These are phyloP conservation scores for Hirtodrosophila histrioides DNA, from an alignment of 2,888 invertebrate genomes.

Conservation along the genomic window DNA sequence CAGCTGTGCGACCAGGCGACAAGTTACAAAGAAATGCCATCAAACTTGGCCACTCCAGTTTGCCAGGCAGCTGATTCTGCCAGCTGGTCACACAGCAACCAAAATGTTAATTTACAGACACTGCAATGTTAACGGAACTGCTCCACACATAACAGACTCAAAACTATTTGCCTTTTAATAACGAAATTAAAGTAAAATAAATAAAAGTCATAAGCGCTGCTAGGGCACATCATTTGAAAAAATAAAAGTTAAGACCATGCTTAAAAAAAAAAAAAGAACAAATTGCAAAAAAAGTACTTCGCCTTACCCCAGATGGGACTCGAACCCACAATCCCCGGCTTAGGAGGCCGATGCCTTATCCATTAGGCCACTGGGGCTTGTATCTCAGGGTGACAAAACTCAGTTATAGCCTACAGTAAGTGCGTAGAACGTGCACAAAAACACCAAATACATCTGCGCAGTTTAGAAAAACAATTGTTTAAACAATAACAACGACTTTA, in stretches of 20 bases:
- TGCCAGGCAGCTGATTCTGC: no score
- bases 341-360: slow-evolving; percentile 72
- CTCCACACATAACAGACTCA: slow-evolving; percentile 24
- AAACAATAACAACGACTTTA: background rate
- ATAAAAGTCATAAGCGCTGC: no score
- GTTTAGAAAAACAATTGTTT: slow-evolving; percentile 28
- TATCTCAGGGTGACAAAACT: slow-evolving; percentile 22
- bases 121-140: slow-evolving; percentile 11
- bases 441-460: slow-evolving; percentile 4
- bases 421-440: background rate
- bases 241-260: background rate
- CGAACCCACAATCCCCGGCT: slow-evolving; percentile 71
- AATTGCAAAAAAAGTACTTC: no score
- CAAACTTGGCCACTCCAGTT: background rate
- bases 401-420: background rate
- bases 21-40: slow-evolving; percentile 25
- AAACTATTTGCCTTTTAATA: background rate
- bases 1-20: slow-evolving; percentile 27
- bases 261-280: no score
- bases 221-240: background rate
- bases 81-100: slow-evolving; percentile 8
- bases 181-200: background rate
- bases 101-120: background rate
- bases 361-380: slow-evolving; percentile 62
- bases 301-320: slow-evolving; percentile 65